Evolutionary conservation across 2,888 invertebrate genomes (phyloP).

Genomic region (Rotaria socialis): DNA sequence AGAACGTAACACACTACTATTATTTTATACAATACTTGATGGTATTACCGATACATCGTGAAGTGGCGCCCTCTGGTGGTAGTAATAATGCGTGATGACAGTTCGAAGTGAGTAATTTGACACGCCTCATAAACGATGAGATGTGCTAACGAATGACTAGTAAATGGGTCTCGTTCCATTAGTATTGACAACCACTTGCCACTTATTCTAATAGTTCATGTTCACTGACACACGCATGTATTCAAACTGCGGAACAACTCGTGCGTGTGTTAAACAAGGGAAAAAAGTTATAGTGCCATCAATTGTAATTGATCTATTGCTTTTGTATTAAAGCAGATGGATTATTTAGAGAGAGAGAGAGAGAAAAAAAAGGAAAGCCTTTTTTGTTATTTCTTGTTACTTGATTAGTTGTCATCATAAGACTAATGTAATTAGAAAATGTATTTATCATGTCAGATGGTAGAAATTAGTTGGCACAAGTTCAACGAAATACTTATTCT

Average conservation of each 20-base stretch:
- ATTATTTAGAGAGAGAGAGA: background rate
- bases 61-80: background rate
- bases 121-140: background rate
- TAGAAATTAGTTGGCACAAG: background rate
- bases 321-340: background rate
- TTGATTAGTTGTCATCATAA: background rate
- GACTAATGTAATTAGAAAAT: background rate
- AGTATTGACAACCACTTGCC: background rate
- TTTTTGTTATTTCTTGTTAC: background rate
- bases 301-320: background rate
- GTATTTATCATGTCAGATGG: background rate
- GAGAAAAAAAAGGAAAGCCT: no score
- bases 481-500: background rate
- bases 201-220: conserved; percentile 3
- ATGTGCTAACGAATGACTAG: background rate
- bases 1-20: background rate
- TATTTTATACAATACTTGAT: background rate
- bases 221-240: background rate
- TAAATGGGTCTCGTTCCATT: background rate
- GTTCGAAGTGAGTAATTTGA: conserved; percentile 13
- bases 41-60: background rate
- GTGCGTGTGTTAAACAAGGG: background rate
- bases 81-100: background rate
- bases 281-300: background rate
- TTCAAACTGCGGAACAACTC: background rate